Base-by-base conservation (phyloP, 1,140 invertebrate species). In the Caerostris extrusa region DNA sequence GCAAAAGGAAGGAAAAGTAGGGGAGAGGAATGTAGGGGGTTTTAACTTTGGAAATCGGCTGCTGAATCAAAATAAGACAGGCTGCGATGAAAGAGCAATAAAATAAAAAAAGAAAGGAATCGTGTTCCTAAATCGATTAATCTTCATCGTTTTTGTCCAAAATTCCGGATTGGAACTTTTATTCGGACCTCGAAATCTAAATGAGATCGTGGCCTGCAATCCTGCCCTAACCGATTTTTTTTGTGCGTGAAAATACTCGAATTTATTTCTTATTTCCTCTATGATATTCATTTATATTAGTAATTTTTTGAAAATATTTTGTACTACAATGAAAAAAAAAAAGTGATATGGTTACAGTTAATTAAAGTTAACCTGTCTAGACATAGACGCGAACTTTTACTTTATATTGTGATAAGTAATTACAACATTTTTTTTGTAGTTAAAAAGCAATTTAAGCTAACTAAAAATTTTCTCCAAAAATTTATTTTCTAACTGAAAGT, bases 91-190 rank as follows among this genome's bases (percentile, higher is more conserved):
- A 61, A 60, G 57, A 58, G 55, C n/a, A 56, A 90, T 69, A 50
- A 19, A 56, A 10, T 55, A 57, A 55, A 17, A 81, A 58, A 81
- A 50, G 6, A 82, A n/a, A 53, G 71, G 14, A 58, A 53, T 82
- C 69, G 64, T 91, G 69, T 91, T 91, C 90, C 56, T 88, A 56
- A 90, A 61, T 55, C 92, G 56, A 61, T 82, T 91, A 91, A 82
- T 81, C 69, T 91, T 91, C 69, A 91, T 91, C 71, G 34, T 77
- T 90, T 90, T 90, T 90, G 61, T 90, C 88, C 88, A 53, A 56
- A 55, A 71, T 53, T 57, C 67, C 67, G 88, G 53, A 19, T 90
- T 50, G 64, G 55, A 77, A 77, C 17, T 90, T 90, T 90, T 58
- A 90, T 90, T 17, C 58, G 53, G n/a, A 90, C 19, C 50, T n/a